Conservation (phyloP, 2,797 vertebrate genomes). For the Pampus argenteus region DNA sequence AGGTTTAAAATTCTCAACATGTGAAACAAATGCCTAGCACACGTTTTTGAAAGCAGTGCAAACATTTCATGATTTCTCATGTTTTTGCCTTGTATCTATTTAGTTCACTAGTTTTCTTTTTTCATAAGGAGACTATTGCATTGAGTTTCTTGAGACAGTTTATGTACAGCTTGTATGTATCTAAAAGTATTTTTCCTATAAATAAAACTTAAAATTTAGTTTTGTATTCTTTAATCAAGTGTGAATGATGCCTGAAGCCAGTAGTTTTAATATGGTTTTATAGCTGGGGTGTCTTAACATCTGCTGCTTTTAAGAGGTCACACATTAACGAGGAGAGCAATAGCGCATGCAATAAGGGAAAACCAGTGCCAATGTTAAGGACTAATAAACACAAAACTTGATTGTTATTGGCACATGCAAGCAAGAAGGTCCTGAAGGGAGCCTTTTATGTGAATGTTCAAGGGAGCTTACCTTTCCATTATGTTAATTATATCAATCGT, state of each 20-base stretch:
- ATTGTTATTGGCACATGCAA: not conserved
- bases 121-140: conserved; percentile 61
- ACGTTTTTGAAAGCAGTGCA: conserved; percentile 56
- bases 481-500: not conserved
- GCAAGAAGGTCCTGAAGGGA: not conserved
- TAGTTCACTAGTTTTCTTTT: conserved; percentile 55
- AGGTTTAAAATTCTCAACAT: conserved; percentile 28
- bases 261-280: not conserved
- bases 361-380: not conserved
- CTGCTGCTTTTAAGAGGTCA: not conserved
- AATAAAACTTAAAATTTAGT: conserved; percentile 78
- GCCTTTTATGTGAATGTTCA: not conserved
- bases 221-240: conserved; percentile 32
- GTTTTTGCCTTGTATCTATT: conserved; percentile 54
- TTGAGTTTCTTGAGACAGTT: conserved; percentile 75
- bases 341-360: not conserved
- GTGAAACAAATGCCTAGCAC: conserved; percentile 58
- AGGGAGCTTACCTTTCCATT: not conserved
- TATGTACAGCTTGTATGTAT: conserved; percentile 89
- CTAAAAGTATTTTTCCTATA: conserved; percentile 89
- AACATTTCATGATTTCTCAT: conserved; percentile 50
- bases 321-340: not conserved
- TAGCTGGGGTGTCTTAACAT: not conserved
- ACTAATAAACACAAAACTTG: not conserved
- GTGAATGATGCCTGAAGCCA: not conserved